Base-by-base conservation (phyloP, 1,140 invertebrate genomes). In the Planococcus citri region DNA sequence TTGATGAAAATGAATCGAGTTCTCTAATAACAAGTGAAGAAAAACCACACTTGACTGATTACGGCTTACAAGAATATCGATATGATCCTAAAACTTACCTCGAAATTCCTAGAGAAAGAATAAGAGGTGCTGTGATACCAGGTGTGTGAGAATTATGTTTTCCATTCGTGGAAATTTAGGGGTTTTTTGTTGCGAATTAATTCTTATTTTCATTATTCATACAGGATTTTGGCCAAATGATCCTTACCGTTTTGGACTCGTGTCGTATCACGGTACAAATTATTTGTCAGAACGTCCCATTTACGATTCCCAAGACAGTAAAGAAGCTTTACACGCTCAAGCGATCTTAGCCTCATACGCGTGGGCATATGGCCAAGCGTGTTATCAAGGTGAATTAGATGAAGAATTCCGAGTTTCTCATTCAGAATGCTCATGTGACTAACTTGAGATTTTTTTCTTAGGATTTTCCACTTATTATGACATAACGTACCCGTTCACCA, bases 401-500 rank as follows among this genome's bases (percentile, higher is more conserved):
- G n/a, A n/a, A n/a, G n/a, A n/a, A n/a, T n/a, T n/a, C n/a, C n/a
- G 9, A 22, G 22, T 68, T 4, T 27, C 8, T n/a, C 9, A 25
- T 51, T 51, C 17, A 17, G 6, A n/a, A n/a, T n/a, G 12, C 6
- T 33, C 3, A 6, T 33, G 29, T 51, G 41, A 4, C 17, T 51
- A n/a, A 51, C 10, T 37, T 51, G n/a, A 57, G 51, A 10, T 70
- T 72, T 73, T 72, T 73, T 75, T 77, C 78, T n/a, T 73, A 88
- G 87, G 94, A 61, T 97, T 97, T 77, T 90, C 88, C 68, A 89
- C 88, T 6, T 91, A 83, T 73, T 87, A 91, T 75, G 92, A 96
- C 69, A 73, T 95, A 6, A 93, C 90, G 0, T 95, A 96, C 78
- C 94, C 94, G 14, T 76, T 96, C 27, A 83, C 87, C 6, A 89